A percentile compares a stretch with the other conserved stretches of the same genome.
These are phyloP conservation scores for Hemistola chrysoprasaria DNA, from an alignment of 2,888 invertebrate species.

Conservation along the genomic window DNA sequence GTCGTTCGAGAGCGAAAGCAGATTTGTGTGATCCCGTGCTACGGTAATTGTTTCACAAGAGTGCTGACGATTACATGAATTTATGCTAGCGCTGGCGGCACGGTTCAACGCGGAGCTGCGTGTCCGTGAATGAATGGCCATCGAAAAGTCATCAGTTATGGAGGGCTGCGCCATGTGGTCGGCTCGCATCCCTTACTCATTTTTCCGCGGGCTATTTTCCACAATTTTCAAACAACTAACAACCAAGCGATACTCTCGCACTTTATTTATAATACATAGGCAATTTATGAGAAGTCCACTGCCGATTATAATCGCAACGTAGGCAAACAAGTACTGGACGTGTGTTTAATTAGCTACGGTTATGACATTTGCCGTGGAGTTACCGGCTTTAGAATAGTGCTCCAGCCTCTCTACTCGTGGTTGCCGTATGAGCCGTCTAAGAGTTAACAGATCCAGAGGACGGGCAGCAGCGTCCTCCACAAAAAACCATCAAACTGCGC, in stretches of 20 bases:
- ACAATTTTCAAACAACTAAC: conserved; percentile 67
- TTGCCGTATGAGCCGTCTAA: too few species aligned
- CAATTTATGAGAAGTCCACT: conserved; percentile 22
- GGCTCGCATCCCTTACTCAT: conserved; percentile 61
- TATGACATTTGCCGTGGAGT: too few species aligned
- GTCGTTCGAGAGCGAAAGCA: conserved; percentile 7
- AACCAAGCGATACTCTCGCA: conserved; percentile 50
- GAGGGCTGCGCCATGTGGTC: conserved; percentile 77
- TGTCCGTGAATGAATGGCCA: conserved; percentile 74
- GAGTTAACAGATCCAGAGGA: too few species aligned
- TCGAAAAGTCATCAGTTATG: conserved; percentile 81
- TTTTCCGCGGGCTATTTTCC: conserved; percentile 72
- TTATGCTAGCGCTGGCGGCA: conserved; percentile 42
- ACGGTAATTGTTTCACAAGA: conserved; percentile 52
- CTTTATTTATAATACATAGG: conserved; percentile 59
- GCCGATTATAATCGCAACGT: conserved; percentile 41
- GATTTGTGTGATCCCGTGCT: conserved; percentile 30
- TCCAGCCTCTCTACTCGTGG: too few species aligned
- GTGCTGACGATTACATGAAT: conserved; percentile 50
- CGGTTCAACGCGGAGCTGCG: conserved; percentile 28
- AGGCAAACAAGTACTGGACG: conserved; percentile 25
- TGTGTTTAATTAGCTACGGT: too few species aligned
- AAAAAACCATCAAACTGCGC: too few species aligned
- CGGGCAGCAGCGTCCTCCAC: too few species aligned
- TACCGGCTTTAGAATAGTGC: too few species aligned